Evolutionary conservation across 2,888 invertebrate species (phyloP), one percentile per base, ranked within the genome.

Genomic region (Lymantria dispar): DNA sequence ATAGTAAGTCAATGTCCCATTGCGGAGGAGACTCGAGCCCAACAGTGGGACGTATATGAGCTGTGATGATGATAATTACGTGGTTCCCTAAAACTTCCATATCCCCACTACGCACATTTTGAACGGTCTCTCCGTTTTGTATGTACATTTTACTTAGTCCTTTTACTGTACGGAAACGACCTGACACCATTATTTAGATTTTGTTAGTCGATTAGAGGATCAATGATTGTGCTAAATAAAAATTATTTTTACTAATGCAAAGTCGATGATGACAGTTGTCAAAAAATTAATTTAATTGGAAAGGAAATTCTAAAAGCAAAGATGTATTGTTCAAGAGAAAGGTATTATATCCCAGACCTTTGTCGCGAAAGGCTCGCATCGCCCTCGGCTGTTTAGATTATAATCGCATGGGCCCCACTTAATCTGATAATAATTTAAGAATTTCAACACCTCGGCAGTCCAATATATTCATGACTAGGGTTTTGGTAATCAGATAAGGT

Each of bases 371-470:
- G 74, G 72, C 68, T 60, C 60, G 68, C 70, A 59, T 60, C 63
- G 82, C 83, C 71, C 54, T 63, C 58, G 69, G 85, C 80, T 68
- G 69, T 76, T 70, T 68, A 74, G 83, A 85, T 85, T 76, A 61
- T 64, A 62, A 85, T 86, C 83, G 78, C 68, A 60, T 65, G 64
- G 62, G 64, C 63, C 67, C 64, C 74, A 72, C 73, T 78, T 74
- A 77, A 76, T 75, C 76, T 73, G 75, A 80, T 80, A 78, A 77
- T 72, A 70, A 14, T 76, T 76, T 72, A 73, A 74, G 70, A 74
- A 69, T 76, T 80, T 79, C 78, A 78, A 73, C 79, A 73, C 72
- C 67, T 62, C 54, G 64, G 66, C 65, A 62, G 66, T 55, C 62
- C 61, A 60, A 64, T 58, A 64, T 64, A 63, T 64, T 62, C 59